Percentiles rank a stretch among this genome's conserved stretches.
Evolutionary conservation across 2,888 invertebrate species (phyloP).

Genomic region (Eugnorisma glareosa): DNA sequence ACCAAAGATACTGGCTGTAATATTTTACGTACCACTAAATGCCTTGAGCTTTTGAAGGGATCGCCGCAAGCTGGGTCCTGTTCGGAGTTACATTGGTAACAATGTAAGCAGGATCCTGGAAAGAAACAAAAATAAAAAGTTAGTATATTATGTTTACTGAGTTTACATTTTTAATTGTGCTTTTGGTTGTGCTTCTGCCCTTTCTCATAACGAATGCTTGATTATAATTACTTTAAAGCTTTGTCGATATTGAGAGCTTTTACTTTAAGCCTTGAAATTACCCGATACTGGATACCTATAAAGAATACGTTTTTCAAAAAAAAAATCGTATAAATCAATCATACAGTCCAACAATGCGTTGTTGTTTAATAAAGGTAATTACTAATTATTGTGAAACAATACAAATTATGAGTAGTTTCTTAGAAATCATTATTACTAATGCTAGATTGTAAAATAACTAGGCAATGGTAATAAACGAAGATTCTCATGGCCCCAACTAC

Average conservation of each 20-base stretch:
- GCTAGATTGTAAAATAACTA: slow-evolving; percentile 19
- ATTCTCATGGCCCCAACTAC: slow-evolving; percentile 12
- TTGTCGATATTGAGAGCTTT: not conserved
- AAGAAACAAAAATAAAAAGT: slow-evolving; percentile 51
- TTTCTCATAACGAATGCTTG: not conserved
- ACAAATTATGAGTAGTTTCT: not conserved
- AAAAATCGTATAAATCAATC: not conserved
- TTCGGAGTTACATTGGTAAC: slow-evolving; percentile 85
- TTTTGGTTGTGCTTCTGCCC: not conserved
- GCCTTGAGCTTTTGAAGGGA: slow-evolving; percentile 73
- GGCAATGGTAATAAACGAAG: slow-evolving; percentile 31
- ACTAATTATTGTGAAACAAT: slow-evolving; percentile 32
- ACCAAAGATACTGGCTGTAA: not conserved
- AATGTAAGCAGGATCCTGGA: slow-evolving; percentile 84
- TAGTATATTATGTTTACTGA: not conserved
- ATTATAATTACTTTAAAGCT: not conserved
- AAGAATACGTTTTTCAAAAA: not conserved
- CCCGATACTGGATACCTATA: not conserved
- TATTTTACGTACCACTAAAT: slow-evolving; percentile 74
- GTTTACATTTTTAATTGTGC: not conserved
- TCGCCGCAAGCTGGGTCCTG: slow-evolving; percentile 80
- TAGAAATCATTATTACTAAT: slow-evolving; percentile 28
- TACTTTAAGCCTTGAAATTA: not conserved
- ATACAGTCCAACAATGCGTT: too few relatives aligned
- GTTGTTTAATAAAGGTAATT: slow-evolving; percentile 4